These are phyloP conservation scores for Zonitis immaculata DNA, from an alignment of 2,888 invertebrate genomes.

Conservation along the genomic window DNA sequence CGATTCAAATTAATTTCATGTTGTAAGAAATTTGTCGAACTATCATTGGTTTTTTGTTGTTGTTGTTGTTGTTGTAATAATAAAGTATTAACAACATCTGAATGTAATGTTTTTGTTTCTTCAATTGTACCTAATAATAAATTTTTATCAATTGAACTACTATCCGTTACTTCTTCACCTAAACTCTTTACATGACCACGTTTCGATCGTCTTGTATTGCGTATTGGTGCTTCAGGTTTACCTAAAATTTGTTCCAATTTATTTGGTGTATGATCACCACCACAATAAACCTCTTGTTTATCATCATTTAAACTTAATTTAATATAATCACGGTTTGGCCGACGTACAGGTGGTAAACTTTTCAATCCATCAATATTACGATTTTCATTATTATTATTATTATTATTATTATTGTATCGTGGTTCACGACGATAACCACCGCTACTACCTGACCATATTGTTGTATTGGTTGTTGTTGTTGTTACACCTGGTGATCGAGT, in stretches of 20 bases:
- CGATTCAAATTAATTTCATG: constrained; percentile 14
- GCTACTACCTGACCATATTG: not conserved
- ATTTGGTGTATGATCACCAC: constrained; percentile 39
- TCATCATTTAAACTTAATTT: constrained; percentile 25
- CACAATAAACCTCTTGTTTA: constrained; percentile 37
- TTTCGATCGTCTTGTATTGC: constrained; percentile 39
- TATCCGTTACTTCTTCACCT: constrained; percentile 52
- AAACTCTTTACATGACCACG: constrained; percentile 45
- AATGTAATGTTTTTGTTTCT: constrained; percentile 36
- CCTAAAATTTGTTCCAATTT: constrained; percentile 46
- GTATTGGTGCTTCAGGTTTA: constrained; percentile 40
- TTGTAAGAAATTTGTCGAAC: constrained; percentile 13
- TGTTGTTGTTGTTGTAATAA: not conserved
- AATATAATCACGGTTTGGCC: constrained; percentile 42
- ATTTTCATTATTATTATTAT: constrained; percentile 13
- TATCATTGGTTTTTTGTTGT: constrained; percentile 3
- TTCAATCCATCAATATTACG: constrained; percentile 15
- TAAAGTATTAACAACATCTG: constrained; percentile 12
- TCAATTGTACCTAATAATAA: constrained; percentile 43
- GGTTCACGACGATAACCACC: constrained; percentile 12
- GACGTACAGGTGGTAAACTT: constrained; percentile 54
- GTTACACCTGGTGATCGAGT: constrained; percentile 30
- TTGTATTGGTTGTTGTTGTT: not conserved
- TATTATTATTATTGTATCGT: too few relatives aligned
- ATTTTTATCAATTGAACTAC: constrained; percentile 36